A percentile compares a stretch with the other conserved stretches of the same genome.
phyloP scores from a whole-genome alignment of 2,797 vertebrate genomes.

The Eleutherodactylus coqui region DNA sequence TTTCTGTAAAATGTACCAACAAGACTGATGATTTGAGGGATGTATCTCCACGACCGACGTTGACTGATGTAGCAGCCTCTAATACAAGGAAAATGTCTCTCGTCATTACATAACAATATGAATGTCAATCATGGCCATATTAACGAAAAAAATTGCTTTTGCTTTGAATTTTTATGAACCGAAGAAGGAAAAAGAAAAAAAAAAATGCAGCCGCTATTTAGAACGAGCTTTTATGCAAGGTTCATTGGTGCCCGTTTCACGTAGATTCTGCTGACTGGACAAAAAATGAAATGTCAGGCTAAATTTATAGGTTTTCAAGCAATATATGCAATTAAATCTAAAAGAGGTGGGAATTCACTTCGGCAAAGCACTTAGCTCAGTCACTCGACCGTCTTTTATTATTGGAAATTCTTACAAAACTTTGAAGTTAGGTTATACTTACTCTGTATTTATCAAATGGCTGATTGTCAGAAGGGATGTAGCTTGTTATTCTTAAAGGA shows the following conservation, averaged over 20 bases:
- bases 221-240: conserved; percentile 10
- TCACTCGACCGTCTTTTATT: conserved; percentile 6
- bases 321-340: conserved; percentile 36
- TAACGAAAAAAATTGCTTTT: conserved; percentile 29
- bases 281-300: conserved; percentile 11
- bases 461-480: neutral
- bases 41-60: conserved; percentile 7
- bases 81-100: conserved; percentile 24
- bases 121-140: neutral
- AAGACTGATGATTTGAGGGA: conserved; percentile 34
- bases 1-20: conserved; percentile 25
- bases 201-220: conserved; percentile 28
- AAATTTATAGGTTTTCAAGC: conserved; percentile 35
- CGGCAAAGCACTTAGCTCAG: conserved; percentile 1
- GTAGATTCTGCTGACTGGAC: conserved; percentile 37
- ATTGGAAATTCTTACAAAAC: conserved; percentile 5
- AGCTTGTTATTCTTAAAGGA: neutral
- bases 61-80: conserved; percentile 17
- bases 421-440: neutral
- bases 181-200: conserved; percentile 14
- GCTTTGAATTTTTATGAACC: conserved; percentile 40
- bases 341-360: conserved; percentile 8
- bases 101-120: conserved; percentile 45
- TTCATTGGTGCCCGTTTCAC: conserved; percentile 25
- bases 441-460: neutral